Percentiles rank a stretch among this genome's conserved stretches.
These are phyloP conservation scores for Hymenopus coronatus DNA, from an alignment of 2,888 invertebrate genomes.

Conservation along the genomic window DNA sequence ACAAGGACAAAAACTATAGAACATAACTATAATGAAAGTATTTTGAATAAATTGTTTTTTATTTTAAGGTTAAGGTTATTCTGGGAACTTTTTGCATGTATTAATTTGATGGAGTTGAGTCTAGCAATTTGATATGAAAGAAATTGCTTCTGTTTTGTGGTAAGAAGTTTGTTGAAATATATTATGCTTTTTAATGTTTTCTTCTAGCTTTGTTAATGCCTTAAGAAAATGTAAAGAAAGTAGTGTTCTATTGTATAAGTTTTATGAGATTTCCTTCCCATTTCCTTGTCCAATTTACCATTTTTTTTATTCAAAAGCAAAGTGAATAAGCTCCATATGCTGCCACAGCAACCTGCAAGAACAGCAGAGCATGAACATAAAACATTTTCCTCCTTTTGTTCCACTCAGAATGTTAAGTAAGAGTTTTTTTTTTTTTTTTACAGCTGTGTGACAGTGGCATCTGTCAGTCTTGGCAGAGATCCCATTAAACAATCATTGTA, in stretches of 20 bases:
- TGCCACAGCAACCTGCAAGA: neutral
- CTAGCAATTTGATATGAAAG: too few species aligned
- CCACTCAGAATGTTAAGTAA: neutral
- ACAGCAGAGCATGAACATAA: neutral
- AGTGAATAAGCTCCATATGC: too few species aligned
- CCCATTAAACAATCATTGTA: neutral
- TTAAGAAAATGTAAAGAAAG: neutral
- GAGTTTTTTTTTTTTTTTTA: neutral
- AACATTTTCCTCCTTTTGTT: neutral
- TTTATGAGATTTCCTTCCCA: neutral
- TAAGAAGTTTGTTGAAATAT: too few species aligned
- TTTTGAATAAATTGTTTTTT: too few species aligned
- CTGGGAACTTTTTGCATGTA: neutral
- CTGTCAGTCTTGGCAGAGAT: neutral
- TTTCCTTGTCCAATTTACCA: too few species aligned
- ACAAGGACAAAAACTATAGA: too few species aligned
- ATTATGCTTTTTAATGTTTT: neutral
- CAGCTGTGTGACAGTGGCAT: neutral
- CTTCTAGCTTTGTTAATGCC: neutral
- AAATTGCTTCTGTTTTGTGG: too few species aligned
- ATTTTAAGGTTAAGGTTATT: neutral
- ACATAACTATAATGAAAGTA: too few species aligned
- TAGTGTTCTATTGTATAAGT: neutral
- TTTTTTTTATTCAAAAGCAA: neutral
- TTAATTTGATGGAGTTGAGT: neutral